Conservation (phyloP, 2,888 invertebrate species). For the Masnerella sp. region DNA sequence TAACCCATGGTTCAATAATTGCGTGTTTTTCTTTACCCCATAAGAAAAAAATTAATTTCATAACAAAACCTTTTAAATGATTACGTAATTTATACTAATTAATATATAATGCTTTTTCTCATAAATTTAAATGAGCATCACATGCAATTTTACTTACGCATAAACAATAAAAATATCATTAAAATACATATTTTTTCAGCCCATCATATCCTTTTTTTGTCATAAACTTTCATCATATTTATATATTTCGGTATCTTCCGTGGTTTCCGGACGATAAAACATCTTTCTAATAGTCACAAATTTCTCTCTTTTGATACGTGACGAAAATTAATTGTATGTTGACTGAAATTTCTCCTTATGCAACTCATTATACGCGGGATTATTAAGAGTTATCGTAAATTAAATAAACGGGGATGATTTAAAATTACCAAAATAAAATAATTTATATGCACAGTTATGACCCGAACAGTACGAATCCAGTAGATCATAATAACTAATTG, state of each 20-base stretch:
- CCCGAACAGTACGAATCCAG: too few relatives aligned
- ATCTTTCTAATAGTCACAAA: conserved; percentile 29
- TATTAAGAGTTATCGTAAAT: too few relatives aligned
- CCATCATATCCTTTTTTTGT: conserved; percentile 14
- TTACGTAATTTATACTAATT: too few relatives aligned
- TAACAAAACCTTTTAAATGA: too few relatives aligned
- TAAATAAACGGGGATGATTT: too few relatives aligned
- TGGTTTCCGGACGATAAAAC: conserved; percentile 29
- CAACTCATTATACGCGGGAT: too few relatives aligned
- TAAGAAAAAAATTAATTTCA: too few relatives aligned
- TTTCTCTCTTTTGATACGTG: conserved; percentile 23
- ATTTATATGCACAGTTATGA: too few relatives aligned
- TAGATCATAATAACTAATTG: conserved; percentile 41
- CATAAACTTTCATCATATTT: conserved; percentile 25
- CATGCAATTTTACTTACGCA: conserved; percentile 22
- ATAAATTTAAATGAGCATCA: conserved; percentile 28
- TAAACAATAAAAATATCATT: conserved; percentile 27
- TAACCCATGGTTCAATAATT: too few relatives aligned
- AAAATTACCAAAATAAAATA: too few relatives aligned
- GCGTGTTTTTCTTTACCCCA: too few relatives aligned
- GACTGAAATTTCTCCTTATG: conserved; percentile 9
- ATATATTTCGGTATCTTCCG: conserved; percentile 19
- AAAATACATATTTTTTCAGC: conserved; percentile 25
- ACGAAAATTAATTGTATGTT: conserved; percentile 31
- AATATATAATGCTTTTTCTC: conserved; percentile 6